These are phyloP conservation scores for Nymphalis io DNA, from an alignment of 1,140 invertebrate genomes.

Conservation along the genomic window DNA sequence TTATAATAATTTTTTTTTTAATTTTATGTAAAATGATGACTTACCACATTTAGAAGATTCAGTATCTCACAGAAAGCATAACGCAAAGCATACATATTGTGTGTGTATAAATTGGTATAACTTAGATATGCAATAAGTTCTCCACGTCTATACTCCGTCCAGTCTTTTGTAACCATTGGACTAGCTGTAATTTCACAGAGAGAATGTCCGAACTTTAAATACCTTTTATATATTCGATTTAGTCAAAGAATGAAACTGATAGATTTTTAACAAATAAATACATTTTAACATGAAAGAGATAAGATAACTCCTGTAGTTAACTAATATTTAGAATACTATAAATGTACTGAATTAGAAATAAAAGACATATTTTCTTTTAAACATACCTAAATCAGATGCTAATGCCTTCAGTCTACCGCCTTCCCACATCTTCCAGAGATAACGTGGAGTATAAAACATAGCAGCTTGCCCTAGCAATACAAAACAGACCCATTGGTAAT, in stretches of 20 bases:
- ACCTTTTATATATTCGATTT: background rate
- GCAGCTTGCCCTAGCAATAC: slow-evolving; percentile 90
- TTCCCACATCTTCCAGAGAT: slow-evolving; percentile 90
- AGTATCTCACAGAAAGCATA: slow-evolving; percentile 87
- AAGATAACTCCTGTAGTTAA: no score
- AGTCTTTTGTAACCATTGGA: slow-evolving; percentile 80
- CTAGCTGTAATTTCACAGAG: slow-evolving; percentile 54
- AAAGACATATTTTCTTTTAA: slow-evolving; percentile 8
- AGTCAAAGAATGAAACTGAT: no score
- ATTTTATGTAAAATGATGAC: slow-evolving; percentile 34
- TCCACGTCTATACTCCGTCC: slow-evolving; percentile 79
- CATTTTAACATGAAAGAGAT: no score
- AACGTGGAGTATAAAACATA: slow-evolving; percentile 87
- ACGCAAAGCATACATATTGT: slow-evolving; percentile 85
- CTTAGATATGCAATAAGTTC: slow-evolving; percentile 81
- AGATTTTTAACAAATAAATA: no score
- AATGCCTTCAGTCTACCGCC: slow-evolving; percentile 79
- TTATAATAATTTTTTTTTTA: background rate
- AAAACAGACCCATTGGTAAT: slow-evolving; percentile 95
- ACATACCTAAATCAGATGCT: slow-evolving; percentile 61
- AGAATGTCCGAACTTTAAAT: background rate
- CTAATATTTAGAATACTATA: no score
- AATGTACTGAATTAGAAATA: background rate
- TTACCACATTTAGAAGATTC: slow-evolving; percentile 86
- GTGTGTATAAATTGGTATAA: slow-evolving; percentile 80